These are phyloP conservation scores for Rhinella marina DNA, from an alignment of 2,797 vertebrate genomes.

Conservation along the genomic window DNA sequence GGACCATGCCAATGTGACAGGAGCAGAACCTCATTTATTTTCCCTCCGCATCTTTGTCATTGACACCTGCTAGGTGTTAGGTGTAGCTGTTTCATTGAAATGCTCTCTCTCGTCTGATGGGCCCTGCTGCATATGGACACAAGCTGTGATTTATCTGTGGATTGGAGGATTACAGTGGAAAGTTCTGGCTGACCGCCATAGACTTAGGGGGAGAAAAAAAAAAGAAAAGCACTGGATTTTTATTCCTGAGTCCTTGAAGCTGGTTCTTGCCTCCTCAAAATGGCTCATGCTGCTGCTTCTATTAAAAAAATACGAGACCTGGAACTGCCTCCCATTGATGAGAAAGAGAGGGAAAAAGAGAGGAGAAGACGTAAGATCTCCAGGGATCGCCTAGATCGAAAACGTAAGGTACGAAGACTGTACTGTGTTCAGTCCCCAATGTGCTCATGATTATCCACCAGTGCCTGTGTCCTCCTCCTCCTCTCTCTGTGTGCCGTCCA, in stretches of 20 bases:
- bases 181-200: conserved; percentile 66
- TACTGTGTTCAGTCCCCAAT: conserved; percentile 4
- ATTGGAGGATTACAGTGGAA: conserved; percentile 68
- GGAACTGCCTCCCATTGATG: conserved; percentile 84
- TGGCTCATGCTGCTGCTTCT: conserved; percentile 96
- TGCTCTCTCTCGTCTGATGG: conserved; percentile 62
- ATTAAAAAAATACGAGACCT: conserved; percentile 95
- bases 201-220: conserved; percentile 69
- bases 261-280: conserved; percentile 70
- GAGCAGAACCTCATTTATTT: conserved; percentile 59
- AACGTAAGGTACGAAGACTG: conserved; percentile 88
- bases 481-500: neutral
- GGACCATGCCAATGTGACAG: conserved; percentile 63
- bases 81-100: conserved; percentile 38
- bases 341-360: conserved; percentile 87
- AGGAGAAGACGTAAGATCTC: conserved; percentile 85
- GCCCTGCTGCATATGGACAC: conserved; percentile 71
- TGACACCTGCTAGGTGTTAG: conserved; percentile 33
- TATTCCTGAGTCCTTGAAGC: conserved; percentile 63
- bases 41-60: neutral
- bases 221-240: conserved; percentile 65
- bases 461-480: neutral
- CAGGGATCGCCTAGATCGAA: conserved; percentile 89
- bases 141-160: conserved; percentile 69
- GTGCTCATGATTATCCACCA: neutral